phyloP scores from a whole-genome alignment of 2,113 vertebrate genomes.

The Urocitellus parryii region DNA sequence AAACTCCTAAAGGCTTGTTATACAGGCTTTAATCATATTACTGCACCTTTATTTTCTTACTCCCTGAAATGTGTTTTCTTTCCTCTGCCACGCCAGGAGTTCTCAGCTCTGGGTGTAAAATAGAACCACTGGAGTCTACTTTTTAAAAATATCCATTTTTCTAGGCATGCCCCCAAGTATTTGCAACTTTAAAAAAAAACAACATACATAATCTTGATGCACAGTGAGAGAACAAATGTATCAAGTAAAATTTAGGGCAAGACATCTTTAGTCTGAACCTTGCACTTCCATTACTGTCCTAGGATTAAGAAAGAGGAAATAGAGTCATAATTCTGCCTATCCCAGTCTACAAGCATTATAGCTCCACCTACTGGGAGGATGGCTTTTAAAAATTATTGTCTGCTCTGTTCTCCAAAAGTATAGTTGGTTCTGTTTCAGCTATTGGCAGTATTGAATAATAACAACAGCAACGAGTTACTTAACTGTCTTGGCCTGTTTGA shows the following conservation, averaged over 20 bases:
- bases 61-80: background rate
- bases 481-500: background rate
- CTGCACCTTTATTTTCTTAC: background rate
- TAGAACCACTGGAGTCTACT: background rate
- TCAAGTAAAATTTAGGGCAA: background rate
- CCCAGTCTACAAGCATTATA: slow-evolving; percentile 39
- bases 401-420: background rate
- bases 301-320: slow-evolving; percentile 32
- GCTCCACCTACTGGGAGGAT: slow-evolving; percentile 68
- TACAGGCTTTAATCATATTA: background rate
- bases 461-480: background rate
- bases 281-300: background rate
- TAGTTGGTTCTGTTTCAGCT: background rate
- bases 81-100: background rate
- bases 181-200: background rate
- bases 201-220: background rate
- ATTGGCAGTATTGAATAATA: background rate
- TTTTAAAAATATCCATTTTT: background rate
- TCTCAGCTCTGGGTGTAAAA: background rate
- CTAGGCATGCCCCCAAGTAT: background rate
- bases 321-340: background rate
- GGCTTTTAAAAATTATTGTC: background rate
- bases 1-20: background rate
- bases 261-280: background rate
- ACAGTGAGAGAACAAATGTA: background rate